Evolutionary conservation across 2,888 invertebrate species (phyloP).

Genomic region (Fissipunctia ypsillon): DNA sequence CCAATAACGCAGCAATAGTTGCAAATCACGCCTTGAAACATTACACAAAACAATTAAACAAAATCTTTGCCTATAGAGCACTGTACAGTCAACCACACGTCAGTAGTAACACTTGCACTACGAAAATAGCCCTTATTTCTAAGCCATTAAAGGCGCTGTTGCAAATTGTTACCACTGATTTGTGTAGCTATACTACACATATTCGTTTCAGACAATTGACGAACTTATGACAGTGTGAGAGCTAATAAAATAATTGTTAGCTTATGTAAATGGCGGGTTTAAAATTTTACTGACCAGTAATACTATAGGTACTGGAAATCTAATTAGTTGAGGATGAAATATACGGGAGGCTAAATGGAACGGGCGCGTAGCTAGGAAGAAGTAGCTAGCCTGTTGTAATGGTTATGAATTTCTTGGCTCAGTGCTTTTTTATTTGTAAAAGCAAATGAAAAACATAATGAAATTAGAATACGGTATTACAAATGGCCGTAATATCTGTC

Average conservation of each 20-base stretch:
- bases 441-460: not conserved
- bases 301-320: conserved; percentile 2
- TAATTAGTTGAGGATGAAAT: conserved; percentile 26
- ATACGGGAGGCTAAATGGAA: conserved; percentile 7
- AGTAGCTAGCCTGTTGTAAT: not conserved
- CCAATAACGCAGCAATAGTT: not conserved
- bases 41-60: not conserved
- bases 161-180: no score
- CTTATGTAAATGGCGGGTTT: conserved; percentile 5
- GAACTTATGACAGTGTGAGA: not conserved
- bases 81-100: not conserved
- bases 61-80: not conserved
- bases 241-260: conserved; percentile 7
- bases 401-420: not conserved
- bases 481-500: not conserved
- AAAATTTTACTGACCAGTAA: conserved; percentile 13
- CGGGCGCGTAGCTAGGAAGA: no score
- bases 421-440: not conserved
- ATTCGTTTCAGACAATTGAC: conserved; percentile 8
- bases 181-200: not conserved
- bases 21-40: no score
- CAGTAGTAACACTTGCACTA: not conserved
- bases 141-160: not conserved
- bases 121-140: not conserved
- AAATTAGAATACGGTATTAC: not conserved